These are phyloP conservation scores for Tenthredo distinguenda DNA, from an alignment of 2,888 invertebrate genomes.

Conservation along the genomic window DNA sequence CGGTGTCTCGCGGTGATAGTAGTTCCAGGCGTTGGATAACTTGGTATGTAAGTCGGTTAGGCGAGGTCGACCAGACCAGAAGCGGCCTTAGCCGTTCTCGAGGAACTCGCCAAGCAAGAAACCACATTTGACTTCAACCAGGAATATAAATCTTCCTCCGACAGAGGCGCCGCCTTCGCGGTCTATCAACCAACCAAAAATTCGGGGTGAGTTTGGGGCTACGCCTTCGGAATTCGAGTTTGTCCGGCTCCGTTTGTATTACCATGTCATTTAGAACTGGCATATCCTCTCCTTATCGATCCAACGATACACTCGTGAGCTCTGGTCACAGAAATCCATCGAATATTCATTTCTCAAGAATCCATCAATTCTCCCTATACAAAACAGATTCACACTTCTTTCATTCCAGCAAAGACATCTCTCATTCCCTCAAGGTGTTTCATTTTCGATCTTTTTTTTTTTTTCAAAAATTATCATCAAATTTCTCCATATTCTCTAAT, in stretches of 20 bases:
- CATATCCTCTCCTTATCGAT: constrained; percentile 16
- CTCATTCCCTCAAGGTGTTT: too few relatives aligned
- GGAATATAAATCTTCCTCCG: constrained; percentile 75
- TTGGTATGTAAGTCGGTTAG: constrained; percentile 45
- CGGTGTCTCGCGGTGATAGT: constrained; percentile 22
- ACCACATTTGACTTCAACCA: constrained; percentile 55
- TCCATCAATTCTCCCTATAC: not conserved
- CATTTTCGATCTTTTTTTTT: too few relatives aligned
- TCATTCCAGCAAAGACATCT: too few relatives aligned
- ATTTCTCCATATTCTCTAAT: too few relatives aligned
- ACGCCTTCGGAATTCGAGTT: constrained; percentile 42
- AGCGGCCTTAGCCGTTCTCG: constrained; percentile 35
- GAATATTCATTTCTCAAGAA: not conserved
- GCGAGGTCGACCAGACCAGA: constrained; percentile 43
- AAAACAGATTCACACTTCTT: too few relatives aligned
- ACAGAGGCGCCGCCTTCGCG: constrained; percentile 76
- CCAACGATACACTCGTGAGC: not conserved
- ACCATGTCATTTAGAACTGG: constrained; percentile 36
- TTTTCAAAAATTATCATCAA: too few relatives aligned
- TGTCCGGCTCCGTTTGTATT: constrained; percentile 26
- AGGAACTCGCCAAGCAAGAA: constrained; percentile 49
- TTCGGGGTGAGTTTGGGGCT: constrained; percentile 44
- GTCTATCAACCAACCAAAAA: constrained; percentile 72
- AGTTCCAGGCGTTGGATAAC: constrained; percentile 35
- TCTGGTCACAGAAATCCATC: too few relatives aligned